Evolutionary conservation across 1,140 invertebrate species (phyloP).

Genomic region (Macrotrachela quadricornifera): DNA sequence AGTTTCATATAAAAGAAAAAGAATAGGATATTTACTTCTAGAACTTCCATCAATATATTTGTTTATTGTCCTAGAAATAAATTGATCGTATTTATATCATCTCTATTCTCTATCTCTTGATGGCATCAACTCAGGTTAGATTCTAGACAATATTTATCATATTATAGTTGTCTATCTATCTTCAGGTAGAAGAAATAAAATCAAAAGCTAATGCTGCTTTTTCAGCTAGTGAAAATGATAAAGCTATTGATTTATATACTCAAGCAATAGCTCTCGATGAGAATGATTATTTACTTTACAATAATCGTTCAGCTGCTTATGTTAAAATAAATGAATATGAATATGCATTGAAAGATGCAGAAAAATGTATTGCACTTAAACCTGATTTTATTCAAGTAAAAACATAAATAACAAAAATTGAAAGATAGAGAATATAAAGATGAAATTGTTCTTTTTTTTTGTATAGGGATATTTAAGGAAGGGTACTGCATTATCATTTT

Average conservation of each 20-base stretch:
- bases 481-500: conserved; percentile 55
- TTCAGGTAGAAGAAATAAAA: conserved; percentile 15
- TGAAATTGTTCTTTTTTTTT: conserved; percentile 13
- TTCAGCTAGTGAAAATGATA: conserved; percentile 45
- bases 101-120: too few relatives aligned
- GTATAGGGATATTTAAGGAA: conserved; percentile 59
- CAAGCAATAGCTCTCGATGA: conserved; percentile 52
- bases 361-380: conserved; percentile 54
- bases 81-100: too few relatives aligned
- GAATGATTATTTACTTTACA: conserved; percentile 63
- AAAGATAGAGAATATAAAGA: too few relatives aligned
- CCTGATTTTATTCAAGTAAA: conserved; percentile 59
- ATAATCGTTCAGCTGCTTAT: conserved; percentile 64
- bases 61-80: too few relatives aligned
- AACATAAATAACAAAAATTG: neutral
- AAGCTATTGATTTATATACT: conserved; percentile 53
- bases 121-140: too few relatives aligned
- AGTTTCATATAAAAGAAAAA: too few relatives aligned
- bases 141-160: too few relatives aligned
- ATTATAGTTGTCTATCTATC: neutral
- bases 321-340: conserved; percentile 48
- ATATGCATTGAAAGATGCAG: conserved; percentile 54
- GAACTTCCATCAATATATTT: too few relatives aligned
- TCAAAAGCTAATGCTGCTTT: conserved; percentile 55
- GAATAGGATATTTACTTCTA: too few relatives aligned